Conservation (phyloP, 2,888 invertebrate genomes). For the Zonitis immaculata region DNA sequence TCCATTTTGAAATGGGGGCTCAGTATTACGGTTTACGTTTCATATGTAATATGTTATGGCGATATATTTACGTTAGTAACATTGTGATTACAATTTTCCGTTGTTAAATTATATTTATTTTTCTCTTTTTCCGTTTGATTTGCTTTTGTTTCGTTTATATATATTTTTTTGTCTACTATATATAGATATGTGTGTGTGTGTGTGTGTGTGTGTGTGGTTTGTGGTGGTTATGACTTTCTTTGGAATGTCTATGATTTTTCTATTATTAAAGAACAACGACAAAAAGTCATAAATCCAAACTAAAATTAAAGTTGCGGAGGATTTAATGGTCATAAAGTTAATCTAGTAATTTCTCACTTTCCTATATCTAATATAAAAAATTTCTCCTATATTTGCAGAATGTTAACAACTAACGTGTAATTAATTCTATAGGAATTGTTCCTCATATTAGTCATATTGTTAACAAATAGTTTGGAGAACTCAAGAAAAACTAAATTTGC, state of each 20-base stretch:
- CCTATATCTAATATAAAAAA: neutral
- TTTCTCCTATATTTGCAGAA: neutral
- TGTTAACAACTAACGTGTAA: neutral
- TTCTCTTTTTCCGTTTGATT: too few relatives aligned
- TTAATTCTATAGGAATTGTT: neutral
- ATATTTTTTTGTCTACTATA: neutral
- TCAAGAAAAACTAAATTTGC: too few relatives aligned
- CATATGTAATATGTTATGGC: neutral
- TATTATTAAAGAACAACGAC: neutral
- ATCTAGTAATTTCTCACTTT: neutral
- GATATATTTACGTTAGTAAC: neutral
- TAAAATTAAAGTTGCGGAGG: neutral
- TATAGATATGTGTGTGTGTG: too few relatives aligned
- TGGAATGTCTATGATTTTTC: neutral
- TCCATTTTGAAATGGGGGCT: neutral
- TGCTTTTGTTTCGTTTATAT: too few relatives aligned
- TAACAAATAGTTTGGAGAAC: too few relatives aligned
- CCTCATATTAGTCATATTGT: too few relatives aligned
- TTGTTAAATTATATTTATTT: too few relatives aligned
- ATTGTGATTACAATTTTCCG: neutral
- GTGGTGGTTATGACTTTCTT: too few relatives aligned
- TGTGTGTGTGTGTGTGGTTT: too few relatives aligned
- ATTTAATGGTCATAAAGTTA: neutral
- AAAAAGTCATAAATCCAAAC: neutral
- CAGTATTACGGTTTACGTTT: neutral